A percentile compares a stretch with the other conserved stretches of the same genome.
Conservation (phyloP, 2,113 vertebrate species). For the Tachuris rubrigastra region DNA sequence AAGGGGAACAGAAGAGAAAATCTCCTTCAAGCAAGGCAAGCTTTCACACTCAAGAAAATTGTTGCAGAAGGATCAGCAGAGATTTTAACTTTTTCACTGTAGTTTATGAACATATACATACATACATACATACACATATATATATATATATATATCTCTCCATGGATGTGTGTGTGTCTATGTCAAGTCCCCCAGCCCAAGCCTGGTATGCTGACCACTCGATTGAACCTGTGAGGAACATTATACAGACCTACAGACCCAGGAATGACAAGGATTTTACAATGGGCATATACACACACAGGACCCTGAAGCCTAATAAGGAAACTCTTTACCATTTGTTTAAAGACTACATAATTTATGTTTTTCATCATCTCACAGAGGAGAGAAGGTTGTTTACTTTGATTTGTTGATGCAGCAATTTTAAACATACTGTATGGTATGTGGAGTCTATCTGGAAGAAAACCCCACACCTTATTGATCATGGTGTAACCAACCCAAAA, state of each 20-base stretch:
- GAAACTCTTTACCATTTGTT: conserved; percentile 72
- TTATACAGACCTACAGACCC: conserved; percentile 62
- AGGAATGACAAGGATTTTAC: conserved; percentile 68
- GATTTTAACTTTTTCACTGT: background rate
- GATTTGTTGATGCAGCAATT: conserved; percentile 69
- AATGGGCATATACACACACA: conserved; percentile 64
- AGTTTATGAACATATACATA: background rate
- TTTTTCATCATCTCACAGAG: conserved; percentile 59
- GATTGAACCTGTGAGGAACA: conserved; percentile 53
- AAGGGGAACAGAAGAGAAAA: background rate
- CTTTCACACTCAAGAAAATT: background rate
- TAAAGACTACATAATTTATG: conserved; percentile 73
- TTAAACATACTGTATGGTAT: conserved; percentile 38
- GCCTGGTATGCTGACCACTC: conserved; percentile 29
- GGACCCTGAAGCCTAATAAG: conserved; percentile 72
- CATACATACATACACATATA: background rate
- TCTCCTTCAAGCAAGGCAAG: background rate
- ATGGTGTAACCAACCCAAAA: background rate
- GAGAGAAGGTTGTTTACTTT: conserved; percentile 62
- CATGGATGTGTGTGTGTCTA: background rate
- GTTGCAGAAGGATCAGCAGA: background rate
- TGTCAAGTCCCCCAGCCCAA: conserved; percentile 23
- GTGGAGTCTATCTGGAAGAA: background rate
- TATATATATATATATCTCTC: background rate
- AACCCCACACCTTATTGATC: background rate